Conservation (phyloP, 2,888 invertebrate genomes). For the Coenonympha glycerion region DNA sequence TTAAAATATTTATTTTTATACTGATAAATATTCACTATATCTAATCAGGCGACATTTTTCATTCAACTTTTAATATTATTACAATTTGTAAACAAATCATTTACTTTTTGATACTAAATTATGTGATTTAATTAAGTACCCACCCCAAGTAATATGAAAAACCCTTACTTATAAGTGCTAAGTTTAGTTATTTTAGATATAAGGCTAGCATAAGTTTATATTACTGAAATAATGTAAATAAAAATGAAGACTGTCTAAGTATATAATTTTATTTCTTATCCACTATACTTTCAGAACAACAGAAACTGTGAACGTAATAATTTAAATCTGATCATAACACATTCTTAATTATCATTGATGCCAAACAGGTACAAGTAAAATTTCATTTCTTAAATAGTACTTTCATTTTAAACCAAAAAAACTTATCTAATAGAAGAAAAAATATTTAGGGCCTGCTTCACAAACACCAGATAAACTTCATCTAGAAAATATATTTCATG, state of each 20-base stretch:
- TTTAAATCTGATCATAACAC: constrained; percentile 29
- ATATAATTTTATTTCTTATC: constrained; percentile 56
- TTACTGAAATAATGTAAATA: constrained; percentile 59
- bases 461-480: too few species aligned
- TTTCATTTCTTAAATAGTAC: not conserved
- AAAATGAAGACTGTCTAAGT: constrained; percentile 53
- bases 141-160: constrained; percentile 42
- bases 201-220: constrained; percentile 43
- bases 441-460: too few species aligned
- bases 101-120: constrained; percentile 7
- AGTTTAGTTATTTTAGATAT: constrained; percentile 35
- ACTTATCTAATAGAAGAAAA: too few species aligned
- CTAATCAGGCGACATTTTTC: not conserved
- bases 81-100: not conserved
- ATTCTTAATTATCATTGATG: constrained; percentile 11
- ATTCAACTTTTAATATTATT: too few species aligned
- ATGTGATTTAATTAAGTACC: constrained; percentile 57
- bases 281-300: constrained; percentile 50
- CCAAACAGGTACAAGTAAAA: not conserved
- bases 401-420: too few species aligned
- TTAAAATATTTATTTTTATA: too few species aligned
- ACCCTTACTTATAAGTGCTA: constrained; percentile 38
- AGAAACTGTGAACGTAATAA: constrained; percentile 34
- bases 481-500: too few species aligned
- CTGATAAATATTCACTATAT: too few species aligned